Percentiles rank a stretch among this genome's conserved stretches.
Evolutionary conservation across 2,888 invertebrate genomes (phyloP).

Genomic region (Smittia aterrima): DNA sequence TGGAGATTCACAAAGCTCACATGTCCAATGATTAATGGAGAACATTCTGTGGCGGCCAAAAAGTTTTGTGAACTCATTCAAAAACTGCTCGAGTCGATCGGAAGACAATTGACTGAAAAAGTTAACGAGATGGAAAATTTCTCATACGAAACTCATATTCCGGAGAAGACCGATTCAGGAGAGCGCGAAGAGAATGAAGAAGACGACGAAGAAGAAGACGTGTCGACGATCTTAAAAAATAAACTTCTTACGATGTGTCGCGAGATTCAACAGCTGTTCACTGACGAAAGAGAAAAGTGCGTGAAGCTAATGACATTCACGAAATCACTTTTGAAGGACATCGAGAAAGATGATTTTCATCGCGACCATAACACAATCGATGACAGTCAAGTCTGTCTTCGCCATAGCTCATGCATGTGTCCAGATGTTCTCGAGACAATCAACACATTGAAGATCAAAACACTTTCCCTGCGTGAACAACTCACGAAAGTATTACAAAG

Average conservation of each 20-base stretch:
- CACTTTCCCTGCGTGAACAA: constrained; percentile 52
- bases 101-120: constrained; percentile 54
- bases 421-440: constrained; percentile 64
- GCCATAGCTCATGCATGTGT: constrained; percentile 50
- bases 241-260: constrained; percentile 63
- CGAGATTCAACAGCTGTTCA: constrained; percentile 75
- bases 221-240: constrained; percentile 51
- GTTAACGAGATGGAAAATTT: constrained; percentile 51
- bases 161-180: constrained; percentile 42
- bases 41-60: constrained; percentile 69
- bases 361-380: constrained; percentile 52
- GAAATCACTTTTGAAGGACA: constrained; percentile 69
- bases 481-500: constrained; percentile 53
- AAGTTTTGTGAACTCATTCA: constrained; percentile 67
- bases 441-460: constrained; percentile 57
- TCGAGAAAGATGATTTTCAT: constrained; percentile 58
- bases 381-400: constrained; percentile 28
- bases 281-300: constrained; percentile 73
- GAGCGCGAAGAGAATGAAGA: constrained; percentile 15
- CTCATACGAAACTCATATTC: not conserved
- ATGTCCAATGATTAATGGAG: constrained; percentile 72
- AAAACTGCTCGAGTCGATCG: constrained; percentile 55
- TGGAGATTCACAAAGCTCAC: constrained; percentile 82
- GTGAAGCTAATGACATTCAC: constrained; percentile 79
- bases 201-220: constrained; percentile 49